A percentile compares a stretch with the other conserved stretches of the same genome.
These are phyloP conservation scores for Chloroceryle inda DNA, from an alignment of 2,797 vertebrate species.

Conservation along the genomic window DNA sequence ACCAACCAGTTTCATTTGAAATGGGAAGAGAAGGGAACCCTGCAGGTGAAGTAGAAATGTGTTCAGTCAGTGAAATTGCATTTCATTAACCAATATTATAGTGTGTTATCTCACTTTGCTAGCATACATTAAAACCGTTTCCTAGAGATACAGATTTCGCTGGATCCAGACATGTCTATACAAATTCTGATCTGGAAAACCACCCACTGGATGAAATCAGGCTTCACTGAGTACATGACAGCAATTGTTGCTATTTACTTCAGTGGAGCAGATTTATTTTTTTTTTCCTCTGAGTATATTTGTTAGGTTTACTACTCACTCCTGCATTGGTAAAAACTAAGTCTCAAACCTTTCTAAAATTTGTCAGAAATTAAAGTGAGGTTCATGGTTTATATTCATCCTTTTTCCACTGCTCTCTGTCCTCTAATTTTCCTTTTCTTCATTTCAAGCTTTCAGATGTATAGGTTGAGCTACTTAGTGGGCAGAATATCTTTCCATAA, in stretches of 20 bases:
- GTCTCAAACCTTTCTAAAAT: not conserved
- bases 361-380: not conserved
- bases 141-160: not conserved
- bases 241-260: not conserved
- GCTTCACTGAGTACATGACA: not conserved
- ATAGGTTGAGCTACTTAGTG: not conserved
- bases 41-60: not conserved
- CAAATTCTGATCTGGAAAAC: not conserved
- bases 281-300: accelerated
- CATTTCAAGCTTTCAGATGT: not conserved
- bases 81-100: not conserved
- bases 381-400: not conserved
- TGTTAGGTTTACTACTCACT: not conserved
- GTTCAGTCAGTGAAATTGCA: not conserved
- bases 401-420: not conserved
- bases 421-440: not conserved
- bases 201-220: not conserved
- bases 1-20: not conserved
- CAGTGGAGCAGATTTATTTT: not conserved
- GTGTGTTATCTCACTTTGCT: not conserved
- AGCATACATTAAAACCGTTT: not conserved
- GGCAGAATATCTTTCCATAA: not conserved
- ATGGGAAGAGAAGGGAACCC: not conserved
- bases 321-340: not conserved
- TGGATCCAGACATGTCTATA: not conserved